Evolutionary conservation across 2,797 vertebrate genomes (phyloP), one percentile per base, ranked within the genome.

Genomic region (Characodon lateralis): DNA sequence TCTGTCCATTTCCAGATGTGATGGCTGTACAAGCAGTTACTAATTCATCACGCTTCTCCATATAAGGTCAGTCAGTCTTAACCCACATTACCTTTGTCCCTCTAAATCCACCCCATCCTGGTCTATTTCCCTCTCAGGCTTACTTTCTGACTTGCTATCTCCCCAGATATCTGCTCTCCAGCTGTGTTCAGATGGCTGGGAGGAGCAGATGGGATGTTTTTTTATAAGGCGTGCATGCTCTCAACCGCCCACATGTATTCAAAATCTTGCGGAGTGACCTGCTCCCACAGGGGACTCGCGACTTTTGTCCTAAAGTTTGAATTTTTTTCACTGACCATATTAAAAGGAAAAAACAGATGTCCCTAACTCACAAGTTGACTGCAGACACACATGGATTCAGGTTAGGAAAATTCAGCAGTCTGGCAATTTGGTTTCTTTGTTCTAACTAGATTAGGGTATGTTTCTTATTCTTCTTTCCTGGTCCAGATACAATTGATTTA

Each of bases 161-260:
- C 80, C 83, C 79, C 91, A 90, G 88, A 92, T 91, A 87, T 89
- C 92, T 93, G 89, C 89, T 88, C 89, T 82, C 92, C 94, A 94
- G 94, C 94, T 94, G 94, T 13, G 90, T 76, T 93, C 90, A 92
- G 92, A 93, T 93, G 90, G 90, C 89, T 80, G 82, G 89, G 81
- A 68, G 83, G 59, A 84, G 85, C 83, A 83, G 89, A 87, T 80
- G 6, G 80, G 75, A 89, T 72, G 70, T 71, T 55, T 58, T 82
- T 92, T 91, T 83, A 72, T 82, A 69, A 79, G 72, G 75, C 43
- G 24, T 69, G 74, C 81, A 46, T 69, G 22, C 72, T 70, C 87
- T 61, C 83, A 80, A 58, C 79, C 82, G 83, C 69, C 22, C 72
- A 46, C 59, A 41, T 65, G 46, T 43, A 73, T 68, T 16, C 73